phyloP scores from a whole-genome alignment of 1,140 invertebrate genomes.

The Wasmannia auropunctata region DNA sequence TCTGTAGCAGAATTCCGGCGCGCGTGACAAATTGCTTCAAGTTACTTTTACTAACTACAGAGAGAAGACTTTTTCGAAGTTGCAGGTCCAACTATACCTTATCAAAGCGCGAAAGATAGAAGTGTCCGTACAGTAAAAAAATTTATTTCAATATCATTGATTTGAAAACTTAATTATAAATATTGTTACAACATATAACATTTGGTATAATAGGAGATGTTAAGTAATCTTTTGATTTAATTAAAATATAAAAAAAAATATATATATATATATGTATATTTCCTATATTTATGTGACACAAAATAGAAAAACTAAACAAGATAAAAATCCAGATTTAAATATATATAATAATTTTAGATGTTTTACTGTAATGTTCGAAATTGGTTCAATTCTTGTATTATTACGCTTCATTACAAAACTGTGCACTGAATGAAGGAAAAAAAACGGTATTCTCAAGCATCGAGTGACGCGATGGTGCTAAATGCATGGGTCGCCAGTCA shows the following conservation, averaged over 20 bases:
- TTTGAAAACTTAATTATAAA: background rate
- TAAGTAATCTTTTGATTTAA: background rate
- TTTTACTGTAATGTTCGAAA: background rate
- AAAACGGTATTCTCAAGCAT: background rate
- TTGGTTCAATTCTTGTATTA: background rate
- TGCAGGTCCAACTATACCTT: background rate
- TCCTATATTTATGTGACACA: background rate
- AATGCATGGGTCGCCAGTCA: slow-evolving; percentile 21
- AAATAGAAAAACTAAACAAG: background rate
- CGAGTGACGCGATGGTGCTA: background rate
- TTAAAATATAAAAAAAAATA: no score
- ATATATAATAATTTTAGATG: background rate
- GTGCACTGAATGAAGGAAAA: background rate
- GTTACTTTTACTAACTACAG: slow-evolving; percentile 28
- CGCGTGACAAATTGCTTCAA: slow-evolving; percentile 34
- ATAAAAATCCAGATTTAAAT: background rate
- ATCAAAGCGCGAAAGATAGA: background rate
- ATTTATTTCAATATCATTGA: background rate
- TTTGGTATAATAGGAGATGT: background rate
- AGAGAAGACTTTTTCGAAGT: slow-evolving; percentile 18
- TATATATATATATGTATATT: no score
- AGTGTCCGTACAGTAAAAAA: background rate
- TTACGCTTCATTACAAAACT: background rate
- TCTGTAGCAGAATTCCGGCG: slow-evolving; percentile 37
- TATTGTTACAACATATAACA: background rate